These are phyloP conservation scores for Phengaris arion DNA, from an alignment of 2,888 invertebrate species.

Conservation along the genomic window DNA sequence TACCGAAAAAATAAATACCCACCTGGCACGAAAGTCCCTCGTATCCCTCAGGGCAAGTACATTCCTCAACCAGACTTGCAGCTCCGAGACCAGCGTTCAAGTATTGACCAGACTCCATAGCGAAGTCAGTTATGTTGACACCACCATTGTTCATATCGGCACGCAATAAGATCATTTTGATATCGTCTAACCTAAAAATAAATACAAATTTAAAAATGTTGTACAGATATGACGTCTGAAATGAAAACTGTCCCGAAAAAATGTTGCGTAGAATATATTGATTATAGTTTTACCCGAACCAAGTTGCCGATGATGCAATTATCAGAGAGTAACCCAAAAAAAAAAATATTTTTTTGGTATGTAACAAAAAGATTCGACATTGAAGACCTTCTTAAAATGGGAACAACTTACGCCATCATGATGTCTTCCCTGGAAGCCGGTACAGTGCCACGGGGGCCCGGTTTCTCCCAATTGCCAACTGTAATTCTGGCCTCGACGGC, in stretches of 20 bases:
- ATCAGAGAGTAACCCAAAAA: no score
- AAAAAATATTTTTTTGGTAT: no score
- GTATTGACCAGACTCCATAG: conserved; percentile 88
- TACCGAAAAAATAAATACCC: background rate
- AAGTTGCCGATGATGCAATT: no score
- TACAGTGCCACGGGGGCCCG: conserved; percentile 68
- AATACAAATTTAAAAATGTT: background rate
- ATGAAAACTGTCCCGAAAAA: background rate
- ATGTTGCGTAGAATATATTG: background rate
- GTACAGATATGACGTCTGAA: background rate
- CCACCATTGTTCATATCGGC: conserved; percentile 84
- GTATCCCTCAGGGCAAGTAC: conserved; percentile 92
- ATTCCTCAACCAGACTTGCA: conserved; percentile 93
- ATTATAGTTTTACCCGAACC: no score
- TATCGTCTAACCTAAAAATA: conserved; percentile 82
- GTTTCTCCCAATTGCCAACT: conserved; percentile 87
- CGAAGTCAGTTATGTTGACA: conserved; percentile 85
- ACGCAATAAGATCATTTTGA: conserved; percentile 90
- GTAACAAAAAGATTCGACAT: background rate
- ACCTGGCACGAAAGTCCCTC: conserved; percentile 91
- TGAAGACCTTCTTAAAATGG: background rate
- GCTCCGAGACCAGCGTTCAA: conserved; percentile 87
- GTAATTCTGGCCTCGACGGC: conserved; percentile 75
- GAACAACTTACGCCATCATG: conserved; percentile 87
- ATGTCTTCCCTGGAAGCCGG: conserved; percentile 92